Evolutionary conservation across 2,113 vertebrate species (phyloP), one percentile per base, ranked within the genome.

Genomic region (Scartelaos histophorus): DNA sequence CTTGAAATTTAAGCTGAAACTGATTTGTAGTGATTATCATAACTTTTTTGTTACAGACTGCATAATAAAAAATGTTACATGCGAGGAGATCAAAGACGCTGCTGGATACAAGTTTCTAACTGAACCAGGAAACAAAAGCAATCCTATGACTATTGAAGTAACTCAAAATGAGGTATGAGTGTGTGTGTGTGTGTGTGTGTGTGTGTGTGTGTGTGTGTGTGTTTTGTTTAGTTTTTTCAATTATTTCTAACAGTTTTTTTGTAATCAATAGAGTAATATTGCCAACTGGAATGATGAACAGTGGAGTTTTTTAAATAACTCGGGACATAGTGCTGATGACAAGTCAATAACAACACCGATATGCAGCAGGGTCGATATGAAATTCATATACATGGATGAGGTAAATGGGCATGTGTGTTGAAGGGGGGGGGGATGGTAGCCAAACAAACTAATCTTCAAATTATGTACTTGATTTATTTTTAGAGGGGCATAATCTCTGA

Each of bases 11-110:
- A 5, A 25, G 12, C 38, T 38, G 7, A 5, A 25, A 3, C 38
- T 38, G 7, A 19, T 9, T 35, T 35, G 7, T 0, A 7, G 17
- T 34, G 3, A 38, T 64, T n/a, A 11, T 17, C 6, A n/a, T 38
- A 15, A 19, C 17, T 34, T 61, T 58, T 58, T 12, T 71, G 7
- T 49, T 9, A 22, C 60, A 86, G 78, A 3, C 2, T 54, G 65
- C 13, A 0, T 0, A 1, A 1, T 1, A 1, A 71, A 0, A 15
- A 79, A 62, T 1, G 3, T 1, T 2, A 71, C 21, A 0, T 88
- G 84, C 7, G 0, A 0, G 0, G 25, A 57, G 0, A 45, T 81
- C 0, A 34, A 43, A 12, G 34, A 0, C 0, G 0, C 0, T 0
- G 3, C 1, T 0, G 74, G 74, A 9, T 88, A 34, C 38, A 9